Evolutionary conservation across 2,113 vertebrate species (phyloP).

Genomic region (Lichenostomus cassidix): DNA sequence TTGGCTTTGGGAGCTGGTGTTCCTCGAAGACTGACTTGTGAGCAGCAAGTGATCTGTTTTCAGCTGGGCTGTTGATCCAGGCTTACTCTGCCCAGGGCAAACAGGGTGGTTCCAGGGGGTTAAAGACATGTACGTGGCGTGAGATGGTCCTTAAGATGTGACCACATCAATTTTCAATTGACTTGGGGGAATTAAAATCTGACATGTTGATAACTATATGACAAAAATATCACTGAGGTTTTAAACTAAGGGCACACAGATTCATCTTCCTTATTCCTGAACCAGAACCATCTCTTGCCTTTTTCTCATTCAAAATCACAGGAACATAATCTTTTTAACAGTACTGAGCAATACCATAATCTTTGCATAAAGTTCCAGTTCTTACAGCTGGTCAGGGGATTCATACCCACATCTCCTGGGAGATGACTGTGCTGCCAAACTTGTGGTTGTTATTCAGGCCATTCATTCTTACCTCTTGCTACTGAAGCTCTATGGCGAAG

Average conservation of each 20-base stretch:
- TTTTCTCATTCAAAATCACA: not conserved
- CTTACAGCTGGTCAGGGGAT: not conserved
- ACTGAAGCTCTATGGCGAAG: not conserved
- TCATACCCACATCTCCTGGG: fast-evolving
- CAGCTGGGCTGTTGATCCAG: not conserved
- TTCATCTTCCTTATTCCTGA: not conserved
- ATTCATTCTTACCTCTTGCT: not conserved
- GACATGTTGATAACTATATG: not conserved
- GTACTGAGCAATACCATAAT: not conserved
- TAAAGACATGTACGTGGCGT: not conserved
- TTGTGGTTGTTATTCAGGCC: fast-evolving
- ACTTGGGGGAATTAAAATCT: not conserved
- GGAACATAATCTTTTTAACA: not conserved
- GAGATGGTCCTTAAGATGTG: fast-evolving
- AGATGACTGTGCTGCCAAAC: not conserved
- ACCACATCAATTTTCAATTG: not conserved
- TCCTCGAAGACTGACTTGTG: not conserved
- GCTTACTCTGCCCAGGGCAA: not conserved
- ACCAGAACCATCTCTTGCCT: not conserved
- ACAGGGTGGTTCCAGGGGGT: fast-evolving
- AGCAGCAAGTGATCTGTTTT: not conserved
- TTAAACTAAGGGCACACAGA: not conserved
- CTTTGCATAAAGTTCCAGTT: not conserved
- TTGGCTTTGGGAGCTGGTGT: not conserved
- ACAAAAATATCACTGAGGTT: not conserved